Conservation (phyloP, 2,888 invertebrate genomes). For the Candidula unifasciata region DNA sequence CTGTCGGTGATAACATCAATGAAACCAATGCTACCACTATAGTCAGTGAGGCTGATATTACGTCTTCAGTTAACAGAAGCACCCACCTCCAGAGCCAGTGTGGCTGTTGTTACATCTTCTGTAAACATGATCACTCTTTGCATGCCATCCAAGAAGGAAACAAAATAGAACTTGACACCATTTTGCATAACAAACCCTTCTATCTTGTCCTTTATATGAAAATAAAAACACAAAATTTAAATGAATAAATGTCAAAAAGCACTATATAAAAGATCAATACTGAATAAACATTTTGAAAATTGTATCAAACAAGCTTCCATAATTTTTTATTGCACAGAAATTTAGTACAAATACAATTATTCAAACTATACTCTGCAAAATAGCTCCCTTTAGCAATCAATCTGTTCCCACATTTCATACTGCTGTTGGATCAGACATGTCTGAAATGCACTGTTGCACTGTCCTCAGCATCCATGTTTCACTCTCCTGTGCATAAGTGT, state of each 20-base stretch:
- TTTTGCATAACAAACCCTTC: conserved; percentile 81
- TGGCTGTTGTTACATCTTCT: conserved; percentile 83
- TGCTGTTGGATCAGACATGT: too few species aligned
- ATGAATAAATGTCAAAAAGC: not conserved
- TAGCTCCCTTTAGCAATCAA: too few species aligned
- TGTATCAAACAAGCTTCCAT: too few species aligned
- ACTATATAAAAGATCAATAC: not conserved
- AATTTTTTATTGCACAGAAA: too few species aligned
- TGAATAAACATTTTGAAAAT: too few species aligned
- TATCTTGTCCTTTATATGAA: conserved; percentile 82
- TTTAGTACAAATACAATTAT: too few species aligned
- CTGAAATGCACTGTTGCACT: too few species aligned
- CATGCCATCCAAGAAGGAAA: conserved; percentile 94
- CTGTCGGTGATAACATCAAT: too few species aligned
- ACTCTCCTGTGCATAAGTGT: too few species aligned
- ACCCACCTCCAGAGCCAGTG: conserved; percentile 82
- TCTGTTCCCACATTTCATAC: too few species aligned
- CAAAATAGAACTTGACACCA: conserved; percentile 83
- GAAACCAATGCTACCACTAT: conserved; percentile 78
- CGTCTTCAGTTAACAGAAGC: conserved; percentile 83
- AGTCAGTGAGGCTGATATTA: conserved; percentile 86
- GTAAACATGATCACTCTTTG: conserved; percentile 95
- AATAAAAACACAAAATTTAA: not conserved
- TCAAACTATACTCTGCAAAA: too few species aligned
- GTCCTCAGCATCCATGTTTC: too few species aligned